Base-by-base conservation (phyloP, 2,888 invertebrate species). In the Oligia strigilis region DNA sequence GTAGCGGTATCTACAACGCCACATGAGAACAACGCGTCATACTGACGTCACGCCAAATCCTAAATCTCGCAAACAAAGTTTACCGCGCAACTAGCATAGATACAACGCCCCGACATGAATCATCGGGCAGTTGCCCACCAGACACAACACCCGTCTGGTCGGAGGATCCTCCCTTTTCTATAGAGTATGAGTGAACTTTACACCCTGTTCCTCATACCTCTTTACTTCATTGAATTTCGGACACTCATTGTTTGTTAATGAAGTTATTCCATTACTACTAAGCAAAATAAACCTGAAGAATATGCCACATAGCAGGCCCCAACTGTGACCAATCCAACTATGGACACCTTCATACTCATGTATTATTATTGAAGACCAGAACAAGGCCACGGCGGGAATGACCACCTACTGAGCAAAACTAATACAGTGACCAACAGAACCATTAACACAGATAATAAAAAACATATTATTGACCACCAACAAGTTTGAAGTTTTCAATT, bases 341-440 rank as follows among this genome's bases (percentile, higher is more conserved):
- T 36, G 8, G 29, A 64, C 8, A 64, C 23, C 2, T 65, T 11
- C 11, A 65, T 29, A 29, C n/a, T 29, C 60, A 40, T 19, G 17
- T 36, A 19, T 4, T 43, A 19, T 19, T 29, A 36, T 52, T 43
- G 8, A 52, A 60, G 40, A 69, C 19, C 6, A 11, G 17, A 72
- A 78, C 72, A 46, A 64, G 46, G 72, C 72, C 72, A 78, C 62
- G 43, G n/a, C 43, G 36, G n/a, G 72, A 0, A 6, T n/a, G 4
- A 55, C 62, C 81, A 55, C 72, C 72, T 55, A 46, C 72, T 5
- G 36, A 62, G 78, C 49, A 70, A n/a, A 80, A n/a, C 49, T 70
- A 62, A 80, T 70, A 52, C 0, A 52, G 17, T 43, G 52, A 11
- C 43, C 49, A 80, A 14, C 29, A 36, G 13, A 17, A 14, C 78